Conservation (phyloP, 2,797 vertebrate genomes). For the Urocyon cinereoargenteus region DNA sequence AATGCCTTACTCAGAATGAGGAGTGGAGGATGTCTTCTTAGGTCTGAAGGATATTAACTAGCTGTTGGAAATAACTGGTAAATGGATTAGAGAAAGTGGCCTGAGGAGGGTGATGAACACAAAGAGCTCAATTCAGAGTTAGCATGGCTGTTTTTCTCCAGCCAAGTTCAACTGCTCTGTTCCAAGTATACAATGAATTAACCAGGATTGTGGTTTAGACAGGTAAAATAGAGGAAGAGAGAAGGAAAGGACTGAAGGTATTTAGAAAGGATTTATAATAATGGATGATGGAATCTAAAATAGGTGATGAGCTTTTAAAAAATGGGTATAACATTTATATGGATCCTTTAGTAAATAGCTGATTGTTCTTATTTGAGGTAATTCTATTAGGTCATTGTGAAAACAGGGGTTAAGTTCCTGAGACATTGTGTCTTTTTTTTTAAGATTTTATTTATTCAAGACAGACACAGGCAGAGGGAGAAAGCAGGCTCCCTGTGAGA, state of each 20-base stretch:
- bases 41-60: constrained; percentile 13
- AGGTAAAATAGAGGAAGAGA: neutral
- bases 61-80: neutral
- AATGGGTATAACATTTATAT: neutral
- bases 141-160: neutral
- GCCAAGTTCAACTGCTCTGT: neutral
- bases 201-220: neutral
- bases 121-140: neutral
- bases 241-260: neutral
- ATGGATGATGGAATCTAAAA: neutral
- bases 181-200: neutral
- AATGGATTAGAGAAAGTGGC: neutral
- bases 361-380: neutral
- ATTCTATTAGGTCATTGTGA: neutral
- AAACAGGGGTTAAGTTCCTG: neutral
- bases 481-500: too few relatives aligned
- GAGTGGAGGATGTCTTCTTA: neutral
- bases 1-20: neutral
- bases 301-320: neutral
- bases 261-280: constrained; percentile 26
- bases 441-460: too few relatives aligned
- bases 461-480: too few relatives aligned
- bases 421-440: too few relatives aligned
- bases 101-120: neutral
- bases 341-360: neutral